Evolutionary conservation across 2,888 invertebrate species (phyloP), one percentile per base, ranked within the genome.

Genomic region (Drosophila affinis): DNA sequence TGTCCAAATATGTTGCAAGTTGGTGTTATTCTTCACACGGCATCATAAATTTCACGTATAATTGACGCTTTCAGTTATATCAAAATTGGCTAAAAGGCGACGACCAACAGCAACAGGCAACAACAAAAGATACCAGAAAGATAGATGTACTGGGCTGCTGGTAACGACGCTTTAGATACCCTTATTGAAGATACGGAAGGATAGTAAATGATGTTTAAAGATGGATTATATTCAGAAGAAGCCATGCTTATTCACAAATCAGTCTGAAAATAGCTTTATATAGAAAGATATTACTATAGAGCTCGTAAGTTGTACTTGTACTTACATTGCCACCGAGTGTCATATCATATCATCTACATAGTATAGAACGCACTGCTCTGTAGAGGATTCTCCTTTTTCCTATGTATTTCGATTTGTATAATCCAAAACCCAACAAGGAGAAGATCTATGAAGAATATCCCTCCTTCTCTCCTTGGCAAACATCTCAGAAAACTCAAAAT

Each of bases 21-120:
- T 87, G 85, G 88, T 87, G 86, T 88, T 88, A 90, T 90, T 89
- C 90, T 82, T 90, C 91, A 89, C 89, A 90, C 88, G 89, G 90
- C 90, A 91, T 89, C 91, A 89, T 89, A 89, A 91, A 89, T 89
- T 89, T 91, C 91, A 89, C 90, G 89, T 90, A 90, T 91, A 89
- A 89, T 89, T 89, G 91, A 89, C 89, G 89, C 89, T 89, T 89
- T 91, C 91, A 89, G 89, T 84, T 89, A 90, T 88, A 86, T 88
- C 89, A 89, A 87, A 87, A 83, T 89, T 86, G 87, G 89, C 85
- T 89, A 89, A 82, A 87, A 75, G 79, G 73, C 76, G 77, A 82
- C 76, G 68, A 78, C 59, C 71, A 65, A 49, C 65, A 65, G 52
- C 65, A 72, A 17, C 54, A 45, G 53, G 46, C 64, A 54, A 48